Conservation (phyloP, 2,113 vertebrate species). For the Rhagologus leucostigma region DNA sequence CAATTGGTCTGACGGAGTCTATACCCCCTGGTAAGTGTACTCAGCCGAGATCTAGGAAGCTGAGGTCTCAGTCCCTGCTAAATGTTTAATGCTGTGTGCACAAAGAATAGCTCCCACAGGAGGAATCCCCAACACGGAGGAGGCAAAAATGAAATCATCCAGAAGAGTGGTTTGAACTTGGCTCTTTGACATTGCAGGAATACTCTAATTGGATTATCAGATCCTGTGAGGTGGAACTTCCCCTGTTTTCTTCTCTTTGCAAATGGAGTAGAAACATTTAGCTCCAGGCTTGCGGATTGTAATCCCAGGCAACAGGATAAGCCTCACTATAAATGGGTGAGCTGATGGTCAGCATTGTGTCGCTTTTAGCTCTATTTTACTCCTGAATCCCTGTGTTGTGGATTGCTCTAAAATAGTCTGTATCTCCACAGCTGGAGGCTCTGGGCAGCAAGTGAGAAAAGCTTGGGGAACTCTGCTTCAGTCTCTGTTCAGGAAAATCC, state of each 20-base stretch:
- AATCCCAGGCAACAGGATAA: neutral
- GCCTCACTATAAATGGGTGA: neutral
- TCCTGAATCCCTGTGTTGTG: neutral
- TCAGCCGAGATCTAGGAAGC: neutral
- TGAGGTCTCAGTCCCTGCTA: conserved; percentile 11
- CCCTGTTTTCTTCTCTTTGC: neutral
- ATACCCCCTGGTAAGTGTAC: neutral
- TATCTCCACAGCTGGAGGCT: neutral
- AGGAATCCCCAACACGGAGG: neutral
- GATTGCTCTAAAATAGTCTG: neutral
- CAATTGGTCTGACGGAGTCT: neutral
- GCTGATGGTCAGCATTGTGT: neutral
- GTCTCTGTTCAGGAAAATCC: neutral
- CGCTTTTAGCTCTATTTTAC: neutral
- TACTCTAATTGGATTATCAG: conserved; percentile 43
- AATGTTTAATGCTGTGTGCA: conserved; percentile 43
- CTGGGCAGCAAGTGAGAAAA: neutral
- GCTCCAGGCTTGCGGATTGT: neutral
- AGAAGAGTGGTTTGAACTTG: conserved; percentile 16
- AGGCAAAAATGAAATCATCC: conserved; percentile 44
- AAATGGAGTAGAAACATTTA: neutral
- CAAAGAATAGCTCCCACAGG: conserved; percentile 25
- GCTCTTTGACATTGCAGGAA: conserved; percentile 1
- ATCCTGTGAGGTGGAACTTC: neutral
- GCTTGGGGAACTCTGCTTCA: neutral